These are phyloP conservation scores for Gymnoscelis rufifasciata DNA, from an alignment of 2,888 invertebrate genomes.

Conservation along the genomic window DNA sequence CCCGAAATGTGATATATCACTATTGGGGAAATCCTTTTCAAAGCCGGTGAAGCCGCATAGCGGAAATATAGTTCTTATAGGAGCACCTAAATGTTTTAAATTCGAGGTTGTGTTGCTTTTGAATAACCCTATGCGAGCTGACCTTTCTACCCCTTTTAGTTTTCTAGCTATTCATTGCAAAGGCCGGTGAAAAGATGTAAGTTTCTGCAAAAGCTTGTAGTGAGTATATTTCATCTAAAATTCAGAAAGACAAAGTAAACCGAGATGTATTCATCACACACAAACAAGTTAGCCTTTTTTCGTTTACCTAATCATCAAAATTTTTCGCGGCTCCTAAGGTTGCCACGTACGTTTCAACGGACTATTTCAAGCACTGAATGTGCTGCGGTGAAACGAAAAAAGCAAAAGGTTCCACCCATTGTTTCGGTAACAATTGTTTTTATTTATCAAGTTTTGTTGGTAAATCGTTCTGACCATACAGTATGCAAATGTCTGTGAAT, in stretches of 20 bases:
- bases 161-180: no score
- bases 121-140: no score
- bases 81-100: no score
- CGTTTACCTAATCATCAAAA: conserved; percentile 54
- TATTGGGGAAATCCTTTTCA: no score
- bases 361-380: no score
- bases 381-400: no score
- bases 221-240: conserved; percentile 31
- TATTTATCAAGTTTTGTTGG: conserved; percentile 14
- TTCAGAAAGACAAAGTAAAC: conserved; percentile 45
- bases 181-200: neutral
- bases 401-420: conserved; percentile 7
- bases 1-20: no score
- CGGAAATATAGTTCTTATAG: no score
- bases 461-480: conserved; percentile 11
- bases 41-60: no score
- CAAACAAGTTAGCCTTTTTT: conserved; percentile 53
- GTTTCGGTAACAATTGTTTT: conserved; percentile 11
- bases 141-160: no score
- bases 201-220: neutral
- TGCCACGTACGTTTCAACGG: no score
- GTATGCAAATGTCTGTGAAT: conserved; percentile 22
- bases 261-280: conserved; percentile 41
- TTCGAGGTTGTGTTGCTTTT: no score
- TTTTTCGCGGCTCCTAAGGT: conserved; percentile 37